Percentiles rank a stretch among this genome's conserved stretches.
Evolutionary conservation across 2,888 invertebrate species (phyloP).

Genomic region (Eupithecia tripunctaria): DNA sequence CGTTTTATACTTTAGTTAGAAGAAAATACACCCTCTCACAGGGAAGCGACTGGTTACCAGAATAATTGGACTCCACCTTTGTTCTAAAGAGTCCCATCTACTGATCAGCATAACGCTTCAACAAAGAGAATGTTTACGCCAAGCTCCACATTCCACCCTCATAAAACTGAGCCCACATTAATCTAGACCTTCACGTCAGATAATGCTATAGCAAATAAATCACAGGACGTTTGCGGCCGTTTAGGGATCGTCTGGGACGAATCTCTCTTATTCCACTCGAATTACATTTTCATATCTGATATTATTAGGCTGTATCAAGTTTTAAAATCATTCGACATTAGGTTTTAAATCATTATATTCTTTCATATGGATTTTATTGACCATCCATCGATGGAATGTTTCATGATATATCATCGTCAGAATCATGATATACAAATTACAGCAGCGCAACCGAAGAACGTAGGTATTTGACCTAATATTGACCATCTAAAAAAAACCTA

Average conservation of each 20-base stretch:
- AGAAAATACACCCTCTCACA: no score
- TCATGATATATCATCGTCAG: background rate
- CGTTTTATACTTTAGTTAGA: no score
- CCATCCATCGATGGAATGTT: background rate
- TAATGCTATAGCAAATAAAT: constrained; percentile 21
- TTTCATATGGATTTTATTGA: background rate
- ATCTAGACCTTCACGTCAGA: constrained; percentile 21
- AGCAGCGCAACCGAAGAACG: no score
- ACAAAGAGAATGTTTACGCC: background rate
- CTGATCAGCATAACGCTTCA: background rate
- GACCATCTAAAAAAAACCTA: no score
- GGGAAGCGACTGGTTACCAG: background rate
- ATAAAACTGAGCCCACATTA: constrained; percentile 21
- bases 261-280: background rate
- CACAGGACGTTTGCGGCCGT: constrained; percentile 17
- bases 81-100: background rate
- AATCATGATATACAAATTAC: background rate
- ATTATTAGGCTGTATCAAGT: background rate
- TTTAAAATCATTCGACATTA: background rate
- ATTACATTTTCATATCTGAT: background rate
- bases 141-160: background rate
- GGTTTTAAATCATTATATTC: no score
- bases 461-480: no score
- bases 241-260: constrained; percentile 21
- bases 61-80: background rate